A percentile compares a stretch with the other conserved stretches of the same genome.
These are phyloP conservation scores for Gracilinanus agilis DNA, from an alignment of 2,113 vertebrate species.

Conservation along the genomic window DNA sequence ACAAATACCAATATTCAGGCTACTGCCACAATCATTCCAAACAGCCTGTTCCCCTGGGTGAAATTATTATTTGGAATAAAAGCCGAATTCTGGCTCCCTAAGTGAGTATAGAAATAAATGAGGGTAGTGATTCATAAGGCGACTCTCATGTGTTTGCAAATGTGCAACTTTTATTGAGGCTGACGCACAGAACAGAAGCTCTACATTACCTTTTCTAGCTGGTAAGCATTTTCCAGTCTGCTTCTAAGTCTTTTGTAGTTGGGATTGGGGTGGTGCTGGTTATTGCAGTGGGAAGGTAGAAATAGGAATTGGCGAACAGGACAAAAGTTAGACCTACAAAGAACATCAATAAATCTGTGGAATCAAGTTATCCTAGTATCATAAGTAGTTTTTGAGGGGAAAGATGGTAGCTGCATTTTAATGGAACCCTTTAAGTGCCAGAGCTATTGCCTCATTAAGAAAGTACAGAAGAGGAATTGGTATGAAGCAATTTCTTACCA, in stretches of 20 bases:
- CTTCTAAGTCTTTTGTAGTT: conserved; percentile 3
- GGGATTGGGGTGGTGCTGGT: conserved; percentile 17
- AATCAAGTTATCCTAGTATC: conserved; percentile 61
- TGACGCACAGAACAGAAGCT: conserved; percentile 36
- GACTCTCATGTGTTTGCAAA: conserved; percentile 53
- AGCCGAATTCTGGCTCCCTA: conserved; percentile 62
- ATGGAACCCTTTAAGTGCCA: conserved; percentile 67
- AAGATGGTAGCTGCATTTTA: conserved; percentile 68
- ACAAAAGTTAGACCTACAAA: conserved; percentile 62
- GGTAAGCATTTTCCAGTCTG: conserved; percentile 53
- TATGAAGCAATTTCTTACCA: conserved; percentile 50
- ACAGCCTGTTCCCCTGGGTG: conserved; percentile 50
- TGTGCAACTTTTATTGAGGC: conserved; percentile 56
- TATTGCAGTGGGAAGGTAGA: conserved; percentile 38
- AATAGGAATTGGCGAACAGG: background rate
- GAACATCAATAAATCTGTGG: conserved; percentile 69
- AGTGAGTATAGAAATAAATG: conserved; percentile 61
- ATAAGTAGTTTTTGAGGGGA: conserved; percentile 69
- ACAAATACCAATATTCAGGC: conserved; percentile 62
- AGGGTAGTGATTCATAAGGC: conserved; percentile 69
- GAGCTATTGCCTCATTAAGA: conserved; percentile 63
- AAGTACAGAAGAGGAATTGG: background rate
- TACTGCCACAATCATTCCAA: conserved; percentile 58
- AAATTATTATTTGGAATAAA: conserved; percentile 72
- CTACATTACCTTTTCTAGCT: conserved; percentile 16